Evolutionary conservation across 2,888 invertebrate genomes (phyloP), one percentile per base, ranked within the genome.

Genomic region (Drosophila rellima): DNA sequence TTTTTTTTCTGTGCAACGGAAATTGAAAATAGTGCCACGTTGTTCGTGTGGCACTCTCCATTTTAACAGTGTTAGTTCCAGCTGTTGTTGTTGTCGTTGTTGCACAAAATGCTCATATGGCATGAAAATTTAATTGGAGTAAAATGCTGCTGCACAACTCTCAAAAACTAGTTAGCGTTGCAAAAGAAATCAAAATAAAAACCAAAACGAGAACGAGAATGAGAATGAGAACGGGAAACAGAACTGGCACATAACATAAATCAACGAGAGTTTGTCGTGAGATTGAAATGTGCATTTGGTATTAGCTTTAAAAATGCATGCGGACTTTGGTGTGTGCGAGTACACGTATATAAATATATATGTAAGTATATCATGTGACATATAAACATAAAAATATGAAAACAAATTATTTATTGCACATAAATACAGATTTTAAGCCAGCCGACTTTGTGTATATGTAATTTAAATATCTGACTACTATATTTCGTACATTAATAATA

Each of bases 71-170:
- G 31, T 10, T 18, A 64, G 54, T 50, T 70, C 59, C 31, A 50
- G 50, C 7, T 56, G 54, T 29, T 63, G 17, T 20, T 48, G 51
- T 10, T 44, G 60, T 39, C 62, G 63, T 20, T 63, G 44, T 48
- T 68, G 67, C 69, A 71, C 70, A 77, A 79, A 82, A 84, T 84
- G 82, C 78, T 83, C 86, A 86, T 79, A 74, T 70, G 81, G 84
- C 84, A 84, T 84, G 84, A 81, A 84, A 84, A 84, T 84, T 84
- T 84, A 84, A 84, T 84, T 84, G 84, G 86, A 81, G 84, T 80
- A 81, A 84, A 86, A 81, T 76, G 81, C 80, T 79, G 72, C 66
- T 70, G 75, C 73, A 73, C 75, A 85, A 74, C 82, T 80, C 80
- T 85, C 78, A 71, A 82, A 82, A 82, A 82, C 82, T 80, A 80